Base-by-base conservation (phyloP, 2,888 invertebrate genomes). In the Cyaniris semiargus region DNA sequence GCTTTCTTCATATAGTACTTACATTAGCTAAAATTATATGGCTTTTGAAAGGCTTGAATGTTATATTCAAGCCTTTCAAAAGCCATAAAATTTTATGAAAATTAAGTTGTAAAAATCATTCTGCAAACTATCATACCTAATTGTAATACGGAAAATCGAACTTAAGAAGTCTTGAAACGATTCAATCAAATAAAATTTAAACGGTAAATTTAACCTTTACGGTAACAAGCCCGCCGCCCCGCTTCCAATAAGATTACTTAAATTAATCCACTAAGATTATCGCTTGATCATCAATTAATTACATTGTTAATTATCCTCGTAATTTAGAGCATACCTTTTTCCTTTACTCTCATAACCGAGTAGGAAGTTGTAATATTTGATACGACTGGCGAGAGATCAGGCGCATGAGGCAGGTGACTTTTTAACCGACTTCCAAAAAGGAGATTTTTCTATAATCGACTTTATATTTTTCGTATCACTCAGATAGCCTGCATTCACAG, bases 131-230 rank as follows among this genome's bases (percentile, higher is more conserved):
- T 60, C 27, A 15, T 31, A 66, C 27, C 10, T 27, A 15, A n/a
- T 21, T 21, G 53, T 0, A 18, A 10, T 66, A 6, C 66, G 15
- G 4, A 23, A 66, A 66, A 66, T 66, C 27, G 15, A 23, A 31
- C 66, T 31, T 66, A 74, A 48, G 74, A 48, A 74, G 15, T 53
- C 53, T 74, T 7, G 53, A 27, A 48, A 74, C 18, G 27, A 27
- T 27, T 53, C 48, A 31, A 66, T 27, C 1, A 15, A 66, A 66
- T 66, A 66, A 18, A 15, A 66, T 31, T 66, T 66, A 27, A 27
- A 31, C 31, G 27, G 27, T 31, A 31, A 66, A 66, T 66, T 66
- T 15, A 31, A 6, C 27, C 27, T 66, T 66, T 66, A 66, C 15
- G 15, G 27, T 66, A 27, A 15, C 31, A 66, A 66, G 66, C 66